Conservation (phyloP, 2,797 vertebrate species). For the Darevskia nairensis region DNA sequence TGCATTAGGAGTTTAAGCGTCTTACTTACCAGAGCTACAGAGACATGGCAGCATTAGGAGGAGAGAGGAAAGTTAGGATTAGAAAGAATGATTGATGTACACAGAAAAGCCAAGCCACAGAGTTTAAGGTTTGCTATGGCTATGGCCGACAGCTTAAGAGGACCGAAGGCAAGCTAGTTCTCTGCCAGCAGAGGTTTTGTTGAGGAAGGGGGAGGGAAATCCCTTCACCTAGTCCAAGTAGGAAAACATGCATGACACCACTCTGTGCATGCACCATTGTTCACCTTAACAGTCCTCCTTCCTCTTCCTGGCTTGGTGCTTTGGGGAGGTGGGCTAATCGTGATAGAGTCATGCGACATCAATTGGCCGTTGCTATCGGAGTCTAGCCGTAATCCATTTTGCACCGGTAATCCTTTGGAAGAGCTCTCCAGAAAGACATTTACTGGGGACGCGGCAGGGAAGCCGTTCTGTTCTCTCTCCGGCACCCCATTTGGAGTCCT, state of each 20-base stretch:
- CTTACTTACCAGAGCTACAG: conserved; percentile 83
- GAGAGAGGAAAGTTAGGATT: conserved; percentile 68
- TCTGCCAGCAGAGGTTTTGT: conserved; percentile 33
- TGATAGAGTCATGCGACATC: conserved; percentile 87
- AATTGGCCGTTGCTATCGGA: conserved; percentile 74
- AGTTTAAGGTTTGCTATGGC: conserved; percentile 32
- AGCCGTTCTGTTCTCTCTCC: conserved; percentile 83
- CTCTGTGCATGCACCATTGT: conserved; percentile 63
- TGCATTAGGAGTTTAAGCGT: not conserved
- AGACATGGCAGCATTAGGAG: conserved; percentile 84
- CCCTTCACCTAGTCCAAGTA: conserved; percentile 66
- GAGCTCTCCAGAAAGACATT: conserved; percentile 85
- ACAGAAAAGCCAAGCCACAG: conserved; percentile 46
- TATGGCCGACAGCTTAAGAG: conserved; percentile 14
- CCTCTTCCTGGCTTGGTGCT: conserved; percentile 91
- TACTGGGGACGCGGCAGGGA: conserved; percentile 72
- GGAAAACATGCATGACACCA: conserved; percentile 69
- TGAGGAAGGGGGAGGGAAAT: conserved; percentile 43
- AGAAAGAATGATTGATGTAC: conserved; percentile 48
- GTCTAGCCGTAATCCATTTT: conserved; percentile 82
- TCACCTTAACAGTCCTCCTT: conserved; percentile 95
- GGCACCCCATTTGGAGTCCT: conserved; percentile 78
- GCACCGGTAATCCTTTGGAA: conserved; percentile 75
- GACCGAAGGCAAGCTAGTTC: conserved; percentile 9
- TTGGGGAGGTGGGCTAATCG: conserved; percentile 94